phyloP scores from a whole-genome alignment of 2,113 vertebrate genomes.

The Sisor rabdophorus region DNA sequence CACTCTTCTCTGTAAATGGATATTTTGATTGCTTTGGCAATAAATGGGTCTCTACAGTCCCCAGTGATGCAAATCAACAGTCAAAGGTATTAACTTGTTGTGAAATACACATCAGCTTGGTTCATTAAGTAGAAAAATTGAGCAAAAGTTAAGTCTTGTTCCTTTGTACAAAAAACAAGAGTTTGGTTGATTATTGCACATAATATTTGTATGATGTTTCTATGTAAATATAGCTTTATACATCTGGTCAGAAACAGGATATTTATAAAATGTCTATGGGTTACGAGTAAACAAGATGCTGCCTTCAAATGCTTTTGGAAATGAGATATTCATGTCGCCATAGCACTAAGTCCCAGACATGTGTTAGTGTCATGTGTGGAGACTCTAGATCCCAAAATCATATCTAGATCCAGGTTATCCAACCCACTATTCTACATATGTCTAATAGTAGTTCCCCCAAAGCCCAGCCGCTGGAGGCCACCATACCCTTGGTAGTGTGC shows the following conservation, averaged over 20 bases:
- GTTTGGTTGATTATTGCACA: not conserved
- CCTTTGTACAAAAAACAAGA: not conserved
- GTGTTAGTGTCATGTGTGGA: no score
- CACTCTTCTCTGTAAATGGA: constrained; percentile 15
- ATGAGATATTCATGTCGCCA: no score
- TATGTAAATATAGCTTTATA: not conserved
- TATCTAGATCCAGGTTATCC: no score
- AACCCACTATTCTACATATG: no score
- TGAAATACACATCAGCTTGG: constrained; percentile 8
- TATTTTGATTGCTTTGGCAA: constrained; percentile 37
- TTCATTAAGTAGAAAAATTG: constrained; percentile 23
- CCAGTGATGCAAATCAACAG: constrained; percentile 28
- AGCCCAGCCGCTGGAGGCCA: no score
- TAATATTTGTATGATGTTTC: not conserved
- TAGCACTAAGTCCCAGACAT: no score
- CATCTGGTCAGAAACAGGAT: constrained; percentile 16
- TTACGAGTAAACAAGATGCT: no score
- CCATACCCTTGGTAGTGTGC: no score
- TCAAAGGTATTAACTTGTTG: constrained; percentile 20
- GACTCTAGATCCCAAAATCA: no score
- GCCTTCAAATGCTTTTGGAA: no score
- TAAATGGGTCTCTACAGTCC: constrained; percentile 18
- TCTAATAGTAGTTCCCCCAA: no score
- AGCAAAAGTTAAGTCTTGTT: not conserved
- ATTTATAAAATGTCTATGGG: not conserved